A percentile compares a stretch with the other conserved stretches of the same genome.
These are phyloP conservation scores for Anniella stebbinsi DNA, from an alignment of 2,797 vertebrate species.

Conservation along the genomic window DNA sequence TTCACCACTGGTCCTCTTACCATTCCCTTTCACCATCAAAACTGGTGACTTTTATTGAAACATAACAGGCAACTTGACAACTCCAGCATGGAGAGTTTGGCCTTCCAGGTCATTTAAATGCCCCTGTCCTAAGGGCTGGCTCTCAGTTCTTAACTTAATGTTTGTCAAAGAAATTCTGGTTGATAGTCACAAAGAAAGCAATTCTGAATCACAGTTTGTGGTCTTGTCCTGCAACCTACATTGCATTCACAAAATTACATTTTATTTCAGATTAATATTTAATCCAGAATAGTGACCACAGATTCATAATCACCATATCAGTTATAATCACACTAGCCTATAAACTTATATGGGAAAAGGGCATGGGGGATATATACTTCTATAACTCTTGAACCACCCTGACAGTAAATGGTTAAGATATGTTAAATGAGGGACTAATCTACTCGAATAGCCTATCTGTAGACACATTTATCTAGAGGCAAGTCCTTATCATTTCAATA, in stretches of 20 bases:
- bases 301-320: background rate
- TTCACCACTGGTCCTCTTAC: background rate
- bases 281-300: background rate
- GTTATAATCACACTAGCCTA: background rate
- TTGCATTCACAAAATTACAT: background rate
- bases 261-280: background rate
- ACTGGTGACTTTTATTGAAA: background rate
- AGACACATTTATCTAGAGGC: background rate
- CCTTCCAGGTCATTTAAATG: background rate
- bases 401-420: background rate
- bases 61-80: background rate
- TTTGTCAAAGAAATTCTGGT: background rate
- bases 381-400: background rate
- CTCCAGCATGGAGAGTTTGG: background rate
- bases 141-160: background rate
- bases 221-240: background rate
- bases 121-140: background rate
- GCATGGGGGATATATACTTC: too few species aligned
- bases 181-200: background rate
- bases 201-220: background rate
- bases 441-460: too few species aligned
- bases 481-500: background rate
- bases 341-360: background rate
- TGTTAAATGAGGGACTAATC: background rate
- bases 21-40: background rate